These are phyloP conservation scores for Erinaceus europaeus DNA, from an alignment of 2,113 vertebrate genomes.

Conservation along the genomic window DNA sequence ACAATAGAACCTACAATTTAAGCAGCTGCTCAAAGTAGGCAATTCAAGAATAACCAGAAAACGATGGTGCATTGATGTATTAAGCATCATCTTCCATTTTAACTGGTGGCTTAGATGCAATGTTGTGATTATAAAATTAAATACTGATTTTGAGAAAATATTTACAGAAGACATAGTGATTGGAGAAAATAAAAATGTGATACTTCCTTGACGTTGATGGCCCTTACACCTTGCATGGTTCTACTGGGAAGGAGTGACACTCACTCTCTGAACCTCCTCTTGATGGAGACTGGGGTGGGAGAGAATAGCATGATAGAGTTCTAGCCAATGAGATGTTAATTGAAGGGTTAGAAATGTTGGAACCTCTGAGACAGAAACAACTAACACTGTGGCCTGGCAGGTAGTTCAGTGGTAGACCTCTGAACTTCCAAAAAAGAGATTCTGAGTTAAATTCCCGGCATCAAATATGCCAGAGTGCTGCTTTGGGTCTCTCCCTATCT, in stretches of 20 bases:
- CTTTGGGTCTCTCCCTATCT: too few relatives aligned
- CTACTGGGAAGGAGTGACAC: background rate
- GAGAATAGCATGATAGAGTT: background rate
- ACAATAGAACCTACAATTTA: background rate
- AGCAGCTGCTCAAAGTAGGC: background rate
- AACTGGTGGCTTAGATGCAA: background rate
- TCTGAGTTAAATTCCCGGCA: too few relatives aligned
- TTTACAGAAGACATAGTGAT: accelerated
- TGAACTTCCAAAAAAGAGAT: too few relatives aligned
- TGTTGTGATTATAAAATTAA: background rate
- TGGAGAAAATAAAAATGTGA: background rate
- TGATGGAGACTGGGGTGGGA: too few relatives aligned
- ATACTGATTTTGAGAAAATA: background rate
- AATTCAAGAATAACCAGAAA: background rate
- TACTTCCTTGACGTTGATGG: background rate
- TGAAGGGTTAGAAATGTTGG: too few relatives aligned
- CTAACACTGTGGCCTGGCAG: too few relatives aligned
- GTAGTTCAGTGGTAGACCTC: too few relatives aligned
- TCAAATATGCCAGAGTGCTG: too few relatives aligned
- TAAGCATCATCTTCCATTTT: background rate
- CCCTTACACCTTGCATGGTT: too few relatives aligned
- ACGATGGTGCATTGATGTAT: background rate
- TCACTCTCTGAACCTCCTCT: background rate
- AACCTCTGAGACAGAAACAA: background rate
- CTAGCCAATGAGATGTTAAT: background rate